Conservation (phyloP, 2,888 invertebrate species). For the Parasteatoda lunata region DNA sequence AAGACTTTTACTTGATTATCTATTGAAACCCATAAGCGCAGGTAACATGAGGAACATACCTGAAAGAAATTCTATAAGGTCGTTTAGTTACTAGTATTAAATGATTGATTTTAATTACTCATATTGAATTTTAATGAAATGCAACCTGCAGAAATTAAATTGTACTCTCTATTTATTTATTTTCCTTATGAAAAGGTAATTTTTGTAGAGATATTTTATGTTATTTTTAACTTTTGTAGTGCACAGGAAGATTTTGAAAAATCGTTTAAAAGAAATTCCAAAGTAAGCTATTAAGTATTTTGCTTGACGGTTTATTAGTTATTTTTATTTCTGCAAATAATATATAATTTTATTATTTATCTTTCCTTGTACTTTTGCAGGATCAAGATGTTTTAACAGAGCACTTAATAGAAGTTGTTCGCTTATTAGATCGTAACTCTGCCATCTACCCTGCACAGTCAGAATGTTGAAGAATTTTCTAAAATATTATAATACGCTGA, state of each 20-base stretch:
- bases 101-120: neutral
- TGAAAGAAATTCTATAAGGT: neutral
- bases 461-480: conserved; percentile 27
- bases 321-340: neutral
- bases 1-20: neutral
- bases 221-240: conserved; percentile 25
- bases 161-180: no score
- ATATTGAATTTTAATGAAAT: neutral
- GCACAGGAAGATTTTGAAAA: conserved; percentile 65
- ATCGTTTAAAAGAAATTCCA: conserved; percentile 54
- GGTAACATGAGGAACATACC: neutral
- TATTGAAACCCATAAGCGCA: neutral
- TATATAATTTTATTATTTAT: neutral
- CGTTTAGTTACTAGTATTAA: neutral
- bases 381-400: conserved; percentile 56
- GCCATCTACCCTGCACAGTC: conserved; percentile 23
- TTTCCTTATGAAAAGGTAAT: no score
- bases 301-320: neutral
- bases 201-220: neutral
- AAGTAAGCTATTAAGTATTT: conserved; percentile 23
- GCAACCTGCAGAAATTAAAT: no score
- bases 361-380: conserved; percentile 8
- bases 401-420: conserved; percentile 56
- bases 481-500: no score
- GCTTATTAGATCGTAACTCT: conserved; percentile 41